Conservation (phyloP, 2,888 invertebrate genomes). For the Aplocera efformata region DNA sequence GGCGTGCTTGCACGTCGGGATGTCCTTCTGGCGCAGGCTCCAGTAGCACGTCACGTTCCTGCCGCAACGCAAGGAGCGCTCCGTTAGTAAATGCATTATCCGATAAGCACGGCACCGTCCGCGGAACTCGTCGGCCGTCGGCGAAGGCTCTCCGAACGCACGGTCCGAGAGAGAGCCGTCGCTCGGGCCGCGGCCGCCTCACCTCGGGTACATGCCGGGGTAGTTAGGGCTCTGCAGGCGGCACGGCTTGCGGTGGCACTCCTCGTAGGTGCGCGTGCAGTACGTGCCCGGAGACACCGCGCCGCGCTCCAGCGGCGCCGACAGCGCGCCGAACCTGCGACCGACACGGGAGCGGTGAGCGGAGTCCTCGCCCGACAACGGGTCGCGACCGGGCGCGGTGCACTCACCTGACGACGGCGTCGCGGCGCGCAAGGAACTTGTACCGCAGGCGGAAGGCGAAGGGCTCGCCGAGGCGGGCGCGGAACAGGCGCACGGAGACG, state of each 20-base stretch:
- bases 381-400: neutral
- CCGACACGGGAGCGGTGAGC: neutral
- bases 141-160: no score
- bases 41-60: slow-evolving; percentile 95
- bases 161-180: no score
- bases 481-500: slow-evolving; percentile 89
- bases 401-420: slow-evolving; percentile 85
- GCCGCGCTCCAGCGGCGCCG: slow-evolving; percentile 90
- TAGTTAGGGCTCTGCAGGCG: slow-evolving; percentile 94
- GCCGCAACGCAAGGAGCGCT: slow-evolving; percentile 7
- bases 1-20: slow-evolving; percentile 94
- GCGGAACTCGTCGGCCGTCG: no score
- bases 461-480: slow-evolving; percentile 85
- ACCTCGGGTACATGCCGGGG: slow-evolving; percentile 90
- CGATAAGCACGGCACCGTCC: no score
- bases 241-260: slow-evolving; percentile 91
- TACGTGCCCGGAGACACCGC: slow-evolving; percentile 91
- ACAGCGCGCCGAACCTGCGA: slow-evolving; percentile 85
- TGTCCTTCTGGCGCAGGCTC: slow-evolving; percentile 90
- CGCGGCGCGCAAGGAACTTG: slow-evolving; percentile 89
- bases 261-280: slow-evolving; percentile 91
- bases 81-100: neutral
- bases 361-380: neutral
- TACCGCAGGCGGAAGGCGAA: slow-evolving; percentile 90
- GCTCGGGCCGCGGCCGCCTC: slow-evolving; percentile 1